Evolutionary conservation across 2,888 invertebrate genomes (phyloP).

Genomic region (Diogma glabrata): DNA sequence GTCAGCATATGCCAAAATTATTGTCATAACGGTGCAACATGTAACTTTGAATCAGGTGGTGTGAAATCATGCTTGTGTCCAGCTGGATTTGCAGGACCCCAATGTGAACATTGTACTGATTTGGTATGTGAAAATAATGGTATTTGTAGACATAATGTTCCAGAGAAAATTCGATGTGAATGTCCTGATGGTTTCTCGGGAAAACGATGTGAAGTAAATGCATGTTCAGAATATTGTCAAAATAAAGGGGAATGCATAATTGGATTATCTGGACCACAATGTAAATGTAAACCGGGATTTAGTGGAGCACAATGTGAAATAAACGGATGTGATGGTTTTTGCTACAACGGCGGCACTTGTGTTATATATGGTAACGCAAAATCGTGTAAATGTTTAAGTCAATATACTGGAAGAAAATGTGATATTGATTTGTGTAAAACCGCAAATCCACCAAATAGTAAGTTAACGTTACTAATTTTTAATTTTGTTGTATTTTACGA

Average conservation of each 20-base stretch:
- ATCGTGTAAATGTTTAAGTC: slow-evolving; percentile 37
- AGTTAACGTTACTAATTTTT: not conserved
- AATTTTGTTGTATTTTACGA: not conserved
- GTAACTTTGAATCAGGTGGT: slow-evolving; percentile 34
- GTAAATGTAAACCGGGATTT: slow-evolving; percentile 30
- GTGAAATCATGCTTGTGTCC: slow-evolving; percentile 41
- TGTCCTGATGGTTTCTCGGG: slow-evolving; percentile 46
- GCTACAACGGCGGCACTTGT: slow-evolving; percentile 40
- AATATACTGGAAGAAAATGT: slow-evolving; percentile 39
- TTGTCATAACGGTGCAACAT: slow-evolving; percentile 46
- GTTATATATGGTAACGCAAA: slow-evolving; percentile 19
- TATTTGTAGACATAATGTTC: slow-evolving; percentile 39
- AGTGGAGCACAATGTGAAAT: slow-evolving; percentile 41
- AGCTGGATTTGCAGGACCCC: slow-evolving; percentile 39
- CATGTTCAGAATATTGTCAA: slow-evolving; percentile 47
- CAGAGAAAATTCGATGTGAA: slow-evolving; percentile 38
- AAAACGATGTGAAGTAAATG: slow-evolving; percentile 46
- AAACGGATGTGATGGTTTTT: slow-evolving; percentile 39
- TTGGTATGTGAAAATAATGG: slow-evolving; percentile 50
- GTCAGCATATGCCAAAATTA: slow-evolving; percentile 41
- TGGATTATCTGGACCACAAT: slow-evolving; percentile 30
- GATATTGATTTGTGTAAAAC: slow-evolving; percentile 42
- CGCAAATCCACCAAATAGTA: slow-evolving; percentile 31
- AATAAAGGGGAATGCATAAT: slow-evolving; percentile 39
- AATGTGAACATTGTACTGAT: slow-evolving; percentile 47